Percentiles rank a stretch among this genome's conserved stretches.
phyloP scores from a whole-genome alignment of 2,113 vertebrate species.

The Maccullochella peelii region DNA sequence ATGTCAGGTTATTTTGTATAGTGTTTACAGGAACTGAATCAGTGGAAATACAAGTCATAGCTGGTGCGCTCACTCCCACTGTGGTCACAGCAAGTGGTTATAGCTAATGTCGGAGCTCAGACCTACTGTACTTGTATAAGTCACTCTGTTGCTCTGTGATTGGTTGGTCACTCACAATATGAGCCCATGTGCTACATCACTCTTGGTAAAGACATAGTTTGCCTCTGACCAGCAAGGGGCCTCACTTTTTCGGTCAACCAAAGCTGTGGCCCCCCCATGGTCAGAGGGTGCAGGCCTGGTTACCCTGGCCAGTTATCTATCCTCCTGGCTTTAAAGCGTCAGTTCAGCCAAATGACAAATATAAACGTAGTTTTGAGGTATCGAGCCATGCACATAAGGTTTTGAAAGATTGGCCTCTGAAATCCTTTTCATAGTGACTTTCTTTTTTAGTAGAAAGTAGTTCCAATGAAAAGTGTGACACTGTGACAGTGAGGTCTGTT shows the following conservation, averaged over 20 bases:
- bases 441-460: background rate
- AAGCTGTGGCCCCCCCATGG: background rate
- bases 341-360: background rate
- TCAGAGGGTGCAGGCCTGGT: background rate
- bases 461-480: background rate
- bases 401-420: background rate
- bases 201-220: background rate
- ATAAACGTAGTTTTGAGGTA: background rate
- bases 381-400: background rate
- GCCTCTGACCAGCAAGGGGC: background rate
- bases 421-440: background rate
- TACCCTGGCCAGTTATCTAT: background rate
- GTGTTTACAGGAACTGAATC: background rate
- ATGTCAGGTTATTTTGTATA: background rate
- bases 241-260: background rate
- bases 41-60: background rate
- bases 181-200: background rate
- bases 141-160: background rate
- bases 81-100: slow-evolving; percentile 2
- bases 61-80: background rate
- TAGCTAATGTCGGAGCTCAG: background rate
- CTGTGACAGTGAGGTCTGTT: background rate
- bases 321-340: background rate
- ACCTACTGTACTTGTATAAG: background rate
- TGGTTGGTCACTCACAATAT: background rate